These are phyloP conservation scores for Drosophila cognata DNA, from an alignment of 2,888 invertebrate genomes.

Conservation along the genomic window DNA sequence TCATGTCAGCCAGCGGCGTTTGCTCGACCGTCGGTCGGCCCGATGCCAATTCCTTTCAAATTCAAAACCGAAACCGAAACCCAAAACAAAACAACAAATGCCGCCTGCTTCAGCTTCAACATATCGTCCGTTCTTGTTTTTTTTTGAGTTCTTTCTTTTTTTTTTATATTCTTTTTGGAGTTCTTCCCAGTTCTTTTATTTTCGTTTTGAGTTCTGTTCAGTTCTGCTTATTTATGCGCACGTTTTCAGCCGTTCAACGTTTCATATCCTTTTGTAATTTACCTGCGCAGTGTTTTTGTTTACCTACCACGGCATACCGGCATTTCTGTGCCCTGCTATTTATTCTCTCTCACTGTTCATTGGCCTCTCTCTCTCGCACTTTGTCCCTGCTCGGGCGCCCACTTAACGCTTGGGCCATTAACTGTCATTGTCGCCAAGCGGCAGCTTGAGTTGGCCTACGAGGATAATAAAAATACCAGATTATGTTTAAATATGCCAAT, in stretches of 20 bases:
- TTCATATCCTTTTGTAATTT: slow-evolving; percentile 63
- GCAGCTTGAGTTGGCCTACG: slow-evolving; percentile 57
- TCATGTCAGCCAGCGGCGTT: slow-evolving; percentile 68
- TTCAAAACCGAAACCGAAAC: slow-evolving; percentile 32
- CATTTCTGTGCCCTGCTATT: slow-evolving; percentile 7
- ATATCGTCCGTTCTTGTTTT: neutral
- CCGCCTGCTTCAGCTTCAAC: slow-evolving; percentile 23
- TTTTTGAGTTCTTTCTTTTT: neutral
- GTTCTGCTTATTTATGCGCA: slow-evolving; percentile 71
- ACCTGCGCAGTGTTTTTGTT: slow-evolving; percentile 62
- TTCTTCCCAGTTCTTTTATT: slow-evolving; percentile 26
- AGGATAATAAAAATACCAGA: slow-evolving; percentile 77
- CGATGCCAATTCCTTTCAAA: slow-evolving; percentile 66
- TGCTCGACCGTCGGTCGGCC: slow-evolving; percentile 14
- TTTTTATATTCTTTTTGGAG: neutral
- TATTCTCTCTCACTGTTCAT: neutral
- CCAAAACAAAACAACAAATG: slow-evolving; percentile 42
- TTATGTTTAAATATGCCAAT: slow-evolving; percentile 78
- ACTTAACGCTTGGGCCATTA: slow-evolving; percentile 61
- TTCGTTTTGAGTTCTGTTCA: slow-evolving; percentile 7
- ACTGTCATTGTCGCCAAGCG: slow-evolving; percentile 67
- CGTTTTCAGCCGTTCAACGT: slow-evolving; percentile 49
- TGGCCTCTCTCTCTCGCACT: neutral
- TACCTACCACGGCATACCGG: slow-evolving; percentile 44
- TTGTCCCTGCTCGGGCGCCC: slow-evolving; percentile 24